phyloP scores from a whole-genome alignment of 2,113 vertebrate genomes.

The Notiomystis cincta region DNA sequence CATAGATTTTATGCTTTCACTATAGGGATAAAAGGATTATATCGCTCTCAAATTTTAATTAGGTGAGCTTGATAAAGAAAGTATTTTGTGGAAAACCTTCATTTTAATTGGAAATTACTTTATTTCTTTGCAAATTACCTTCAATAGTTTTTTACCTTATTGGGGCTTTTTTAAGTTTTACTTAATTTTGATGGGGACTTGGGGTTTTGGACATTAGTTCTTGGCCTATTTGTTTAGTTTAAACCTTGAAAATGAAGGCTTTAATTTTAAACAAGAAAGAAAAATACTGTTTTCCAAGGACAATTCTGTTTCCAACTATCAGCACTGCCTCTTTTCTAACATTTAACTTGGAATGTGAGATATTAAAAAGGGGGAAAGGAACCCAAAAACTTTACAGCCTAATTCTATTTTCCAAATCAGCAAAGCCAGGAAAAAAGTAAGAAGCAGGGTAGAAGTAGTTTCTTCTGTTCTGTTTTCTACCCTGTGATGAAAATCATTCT shows the following conservation, averaged over 20 bases:
- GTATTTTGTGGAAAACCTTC: background rate
- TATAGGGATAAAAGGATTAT: background rate
- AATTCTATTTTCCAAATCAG: background rate
- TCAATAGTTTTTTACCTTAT: background rate
- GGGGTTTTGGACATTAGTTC: background rate
- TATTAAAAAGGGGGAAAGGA: background rate
- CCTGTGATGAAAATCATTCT: background rate
- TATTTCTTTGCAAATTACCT: background rate
- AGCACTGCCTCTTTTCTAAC: background rate
- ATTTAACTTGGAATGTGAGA: background rate
- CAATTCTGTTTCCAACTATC: background rate
- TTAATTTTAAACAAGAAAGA: background rate
- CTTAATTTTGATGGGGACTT: background rate
- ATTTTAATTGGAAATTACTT: background rate
- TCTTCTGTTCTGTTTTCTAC: background rate
- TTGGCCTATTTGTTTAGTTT: background rate
- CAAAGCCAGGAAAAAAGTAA: background rate
- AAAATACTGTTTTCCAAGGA: background rate
- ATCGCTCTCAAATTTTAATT: background rate
- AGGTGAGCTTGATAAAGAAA: background rate
- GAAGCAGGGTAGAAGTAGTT: background rate
- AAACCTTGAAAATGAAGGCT: background rate
- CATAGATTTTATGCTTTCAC: background rate
- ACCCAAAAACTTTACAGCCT: background rate
- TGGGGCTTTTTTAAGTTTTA: background rate